Evolutionary conservation across 2,888 invertebrate genomes (phyloP), one percentile per base, ranked within the genome.

Genomic region (Pedicia rivosa): DNA sequence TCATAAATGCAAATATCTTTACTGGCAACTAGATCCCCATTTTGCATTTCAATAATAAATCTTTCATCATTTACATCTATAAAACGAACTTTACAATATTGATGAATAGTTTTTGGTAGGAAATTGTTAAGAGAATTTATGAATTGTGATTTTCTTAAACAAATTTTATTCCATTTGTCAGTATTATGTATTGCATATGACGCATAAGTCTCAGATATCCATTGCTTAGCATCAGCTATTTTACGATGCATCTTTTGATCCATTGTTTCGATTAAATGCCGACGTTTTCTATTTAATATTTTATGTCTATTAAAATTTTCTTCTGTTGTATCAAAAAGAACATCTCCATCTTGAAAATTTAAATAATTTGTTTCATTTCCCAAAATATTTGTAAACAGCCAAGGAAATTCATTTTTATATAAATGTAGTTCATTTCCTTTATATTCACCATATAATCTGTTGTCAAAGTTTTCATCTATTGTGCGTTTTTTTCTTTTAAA

Each of bases 101-200:
- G 74, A 43, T 74, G 68, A 7, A 83, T 74, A 1, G 81, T 75
- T 45, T 70, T 68, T 0, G 84, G 84, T 40, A 86, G 58, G 51
- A 86, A 83, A 16, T 81, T 78, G 35, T 76, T 70, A 14, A 88
- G 64, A 7, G 80, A 80, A 49, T 82, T 81, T 30, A 87, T 72
- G 50, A 76, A 76, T 52, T 87, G 86, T 5, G 83, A 84, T 47
- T 74, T 70, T 46, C 76, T 72, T 43, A 87, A 58, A 51, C 87
- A 87, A 41, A 87, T 80, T 49, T 79, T 77, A 48, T 78, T 74
- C 77, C 81, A 83, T 50, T 74, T 72, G 54, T 78, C 78, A 19
- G 75, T 74, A 20, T 80, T 80, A 39, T 84, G 84, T 60, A 86
- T 82, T n/a, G 83, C 77, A 54, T 81, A 86, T 24, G 84, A 84